Evolutionary conservation across 2,797 vertebrate species (phyloP), one percentile per base, ranked within the genome.

Genomic region (Eulemur albifrons): DNA sequence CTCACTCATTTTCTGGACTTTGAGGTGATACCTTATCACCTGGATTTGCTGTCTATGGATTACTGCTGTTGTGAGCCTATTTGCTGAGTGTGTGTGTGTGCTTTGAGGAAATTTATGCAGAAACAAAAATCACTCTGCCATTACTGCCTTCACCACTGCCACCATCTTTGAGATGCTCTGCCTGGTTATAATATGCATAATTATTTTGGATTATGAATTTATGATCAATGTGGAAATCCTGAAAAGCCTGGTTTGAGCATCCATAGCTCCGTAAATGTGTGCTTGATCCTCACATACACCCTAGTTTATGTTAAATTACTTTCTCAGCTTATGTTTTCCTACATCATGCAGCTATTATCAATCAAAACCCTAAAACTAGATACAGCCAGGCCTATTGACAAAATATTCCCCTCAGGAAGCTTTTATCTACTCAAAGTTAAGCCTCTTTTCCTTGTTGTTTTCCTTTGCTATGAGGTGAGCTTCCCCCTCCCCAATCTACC

Each of bases 281-380:
- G 30, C 43, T 87, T 61, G 11, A 18, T 90, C 87, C 48, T 82
- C 30, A 52, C 20, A 81, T 40, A 50, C 20, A 76, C 14, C 5
- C 73, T n/a, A 25, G 13, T 90, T 86, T 80, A 59, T n/a, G 18
- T 59, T 82, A 73, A 50, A 59, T 89, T 50, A 67, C n/a, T 59
- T 86, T 90, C 20, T 87, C 50, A 90, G 18, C 67, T 93, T 75
- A 69, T 93, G 35, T 45, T 82, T 96, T 69, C 30, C 48, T 90
- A 20, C 17, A 57, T 72, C 40, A 35, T 40, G 23, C 2, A 90
- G 35, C n/a, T 80, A n/a, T 57, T 90, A 73, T 32, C 80, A 40
- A 35, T 40, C 73, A 65, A 85, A 90, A 80, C 27, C 27, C 27
- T 20, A 76, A 69, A 21, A 57, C n/a, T 13, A 35, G n/a, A 83